These are phyloP conservation scores for Sylvicola fuscatus DNA, from an alignment of 2,888 invertebrate species.

Conservation along the genomic window DNA sequence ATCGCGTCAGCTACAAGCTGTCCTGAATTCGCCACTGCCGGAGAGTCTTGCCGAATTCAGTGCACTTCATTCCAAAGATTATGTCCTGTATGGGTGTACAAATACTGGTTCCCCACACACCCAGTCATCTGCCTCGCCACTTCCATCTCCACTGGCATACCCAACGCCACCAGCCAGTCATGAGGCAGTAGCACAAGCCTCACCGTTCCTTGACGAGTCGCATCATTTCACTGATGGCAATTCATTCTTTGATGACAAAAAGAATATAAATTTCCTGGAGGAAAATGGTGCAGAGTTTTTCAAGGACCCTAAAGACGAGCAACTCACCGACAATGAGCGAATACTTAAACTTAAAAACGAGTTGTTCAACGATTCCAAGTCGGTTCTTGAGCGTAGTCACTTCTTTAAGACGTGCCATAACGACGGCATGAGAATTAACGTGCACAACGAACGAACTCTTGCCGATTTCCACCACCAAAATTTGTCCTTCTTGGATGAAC, in stretches of 20 bases:
- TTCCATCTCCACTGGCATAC: constrained; percentile 53
- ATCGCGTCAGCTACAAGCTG: constrained; percentile 39
- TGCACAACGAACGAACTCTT: constrained; percentile 15
- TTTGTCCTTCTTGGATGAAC: constrained; percentile 24
- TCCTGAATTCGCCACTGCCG: constrained; percentile 55
- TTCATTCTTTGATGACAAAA: constrained; percentile 22
- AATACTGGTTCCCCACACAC: constrained; percentile 20
- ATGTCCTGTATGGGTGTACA: constrained; percentile 24
- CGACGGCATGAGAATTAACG: constrained; percentile 9
- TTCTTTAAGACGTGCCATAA: constrained; percentile 6
- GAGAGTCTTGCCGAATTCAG: constrained; percentile 67
- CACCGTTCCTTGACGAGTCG: constrained; percentile 24
- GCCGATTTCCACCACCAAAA: constrained; percentile 24
- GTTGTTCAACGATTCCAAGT: constrained; percentile 12
- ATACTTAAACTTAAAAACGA: constrained; percentile 21
- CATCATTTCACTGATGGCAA: constrained; percentile 20
- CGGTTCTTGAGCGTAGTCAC: constrained; percentile 19
- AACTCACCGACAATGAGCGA: constrained; percentile 20
- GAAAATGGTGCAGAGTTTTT: constrained; percentile 15
- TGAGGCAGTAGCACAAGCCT: constrained; percentile 37
- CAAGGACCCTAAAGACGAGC: constrained; percentile 13
- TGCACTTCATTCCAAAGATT: constrained; percentile 44
- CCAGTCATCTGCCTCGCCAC: constrained; percentile 33
- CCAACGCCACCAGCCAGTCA: constrained; percentile 79
- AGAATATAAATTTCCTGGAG: constrained; percentile 15